phyloP scores from a whole-genome alignment of 2,797 vertebrate genomes.

The Tragopan temminckii region DNA sequence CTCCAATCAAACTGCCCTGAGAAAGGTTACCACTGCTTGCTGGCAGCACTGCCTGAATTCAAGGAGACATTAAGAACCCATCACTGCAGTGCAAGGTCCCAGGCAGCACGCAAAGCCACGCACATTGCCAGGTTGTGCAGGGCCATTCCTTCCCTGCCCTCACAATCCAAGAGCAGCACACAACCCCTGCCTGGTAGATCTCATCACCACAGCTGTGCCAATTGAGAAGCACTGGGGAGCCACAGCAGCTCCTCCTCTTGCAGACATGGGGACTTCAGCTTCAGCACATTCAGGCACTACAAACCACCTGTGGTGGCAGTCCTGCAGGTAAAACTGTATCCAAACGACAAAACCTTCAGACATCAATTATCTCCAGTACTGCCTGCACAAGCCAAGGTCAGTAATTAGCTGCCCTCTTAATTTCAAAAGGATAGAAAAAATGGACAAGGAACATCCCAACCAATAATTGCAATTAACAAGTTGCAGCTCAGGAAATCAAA shows the following conservation, averaged over 20 bases:
- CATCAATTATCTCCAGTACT: background rate
- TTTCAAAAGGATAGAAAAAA: background rate
- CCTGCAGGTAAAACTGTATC: background rate
- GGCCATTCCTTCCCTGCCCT: too few species aligned
- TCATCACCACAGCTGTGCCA: fast-evolving
- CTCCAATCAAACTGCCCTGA: background rate
- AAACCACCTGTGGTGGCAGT: fast-evolving
- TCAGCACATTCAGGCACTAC: background rate
- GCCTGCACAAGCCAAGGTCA: background rate
- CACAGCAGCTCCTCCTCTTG: fast-evolving
- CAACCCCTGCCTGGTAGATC: background rate
- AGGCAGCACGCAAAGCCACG: fast-evolving
- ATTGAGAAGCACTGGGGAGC: fast-evolving
- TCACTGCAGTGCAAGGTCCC: background rate
- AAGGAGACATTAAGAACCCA: background rate
- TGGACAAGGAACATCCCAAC: background rate
- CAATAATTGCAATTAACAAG: background rate
- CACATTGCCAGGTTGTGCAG: background rate
- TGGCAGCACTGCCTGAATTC: background rate
- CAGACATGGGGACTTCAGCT: background rate
- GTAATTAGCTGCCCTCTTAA: background rate
- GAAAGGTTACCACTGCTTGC: background rate
- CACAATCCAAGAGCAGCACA: background rate
- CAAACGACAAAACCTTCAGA: background rate
- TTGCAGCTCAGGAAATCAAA: background rate